Evolutionary conservation across 2,797 vertebrate species (phyloP).

Genomic region (Microctenopoma stevenorrisi): DNA sequence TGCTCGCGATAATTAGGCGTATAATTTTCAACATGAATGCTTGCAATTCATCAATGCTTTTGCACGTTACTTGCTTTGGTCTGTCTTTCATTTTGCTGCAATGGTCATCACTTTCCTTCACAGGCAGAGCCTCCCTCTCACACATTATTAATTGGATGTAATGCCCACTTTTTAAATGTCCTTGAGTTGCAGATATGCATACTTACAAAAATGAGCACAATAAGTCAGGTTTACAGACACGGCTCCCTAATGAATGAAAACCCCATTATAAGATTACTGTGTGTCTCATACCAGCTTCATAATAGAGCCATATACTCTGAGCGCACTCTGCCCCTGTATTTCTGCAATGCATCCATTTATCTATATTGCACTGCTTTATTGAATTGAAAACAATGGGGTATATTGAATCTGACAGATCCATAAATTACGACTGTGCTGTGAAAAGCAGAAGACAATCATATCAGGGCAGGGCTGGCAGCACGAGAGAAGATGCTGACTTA

Average conservation of each 20-base stretch:
- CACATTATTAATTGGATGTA: not conserved
- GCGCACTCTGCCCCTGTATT: conserved; percentile 4
- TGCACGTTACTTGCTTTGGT: not conserved
- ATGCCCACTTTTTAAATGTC: not conserved
- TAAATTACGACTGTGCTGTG: conserved; percentile 37
- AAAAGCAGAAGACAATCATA: conserved; percentile 51
- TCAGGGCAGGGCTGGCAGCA: conserved; percentile 16
- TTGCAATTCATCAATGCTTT: not conserved
- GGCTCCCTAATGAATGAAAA: conserved; percentile 15
- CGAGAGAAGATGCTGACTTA: conserved; percentile 28
- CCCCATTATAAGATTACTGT: conserved; percentile 17
- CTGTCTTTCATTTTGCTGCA: not conserved
- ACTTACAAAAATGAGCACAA: not conserved
- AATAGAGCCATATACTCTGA: conserved; percentile 6
- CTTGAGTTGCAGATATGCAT: conserved; percentile 3
- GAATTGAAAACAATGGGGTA: conserved; percentile 44
- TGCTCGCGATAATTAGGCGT: not conserved
- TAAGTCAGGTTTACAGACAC: conserved; percentile 6
- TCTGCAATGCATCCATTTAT: conserved; percentile 25
- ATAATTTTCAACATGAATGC: not conserved
- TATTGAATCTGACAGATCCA: conserved; percentile 53
- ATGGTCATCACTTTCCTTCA: not conserved
- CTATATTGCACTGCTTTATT: conserved; percentile 53
- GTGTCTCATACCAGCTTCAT: conserved; percentile 10
- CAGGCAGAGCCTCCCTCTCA: not conserved